A percentile compares a stretch with the other conserved stretches of the same genome.
phyloP scores from a whole-genome alignment of 2,113 vertebrate genomes.

The Sebastes schlegelii region DNA sequence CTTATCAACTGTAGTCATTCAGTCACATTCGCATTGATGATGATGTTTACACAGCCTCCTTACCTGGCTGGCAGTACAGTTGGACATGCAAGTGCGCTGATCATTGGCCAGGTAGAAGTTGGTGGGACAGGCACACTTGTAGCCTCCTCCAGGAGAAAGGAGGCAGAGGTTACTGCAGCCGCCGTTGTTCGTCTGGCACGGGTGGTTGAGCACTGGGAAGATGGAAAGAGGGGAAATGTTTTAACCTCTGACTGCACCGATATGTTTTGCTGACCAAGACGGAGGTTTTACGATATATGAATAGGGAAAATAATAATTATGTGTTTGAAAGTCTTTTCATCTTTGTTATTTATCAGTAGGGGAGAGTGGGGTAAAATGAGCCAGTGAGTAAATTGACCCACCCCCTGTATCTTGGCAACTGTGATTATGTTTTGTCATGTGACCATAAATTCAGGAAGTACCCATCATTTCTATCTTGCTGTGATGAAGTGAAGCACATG shows the following conservation, averaged over 20 bases:
- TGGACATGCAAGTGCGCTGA: slow-evolving; percentile 94
- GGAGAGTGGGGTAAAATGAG: too few relatives aligned
- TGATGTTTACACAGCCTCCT: slow-evolving; percentile 16
- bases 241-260: background rate
- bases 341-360: background rate
- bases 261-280: background rate
- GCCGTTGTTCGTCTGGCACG: slow-evolving; percentile 92
- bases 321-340: background rate
- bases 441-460: too few relatives aligned
- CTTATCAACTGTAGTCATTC: slow-evolving; percentile 17
- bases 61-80: slow-evolving; percentile 98
- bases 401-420: too few relatives aligned
- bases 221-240: background rate
- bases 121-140: slow-evolving; percentile 96
- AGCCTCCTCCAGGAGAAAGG: slow-evolving; percentile 90
- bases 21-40: slow-evolving; percentile 2
- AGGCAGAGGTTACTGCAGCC: slow-evolving; percentile 98
- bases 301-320: background rate
- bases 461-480: too few relatives aligned
- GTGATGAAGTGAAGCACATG: too few relatives aligned
- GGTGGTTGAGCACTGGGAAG: slow-evolving; percentile 90
- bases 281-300: background rate
- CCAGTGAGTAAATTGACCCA: too few relatives aligned
- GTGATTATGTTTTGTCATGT: too few relatives aligned
- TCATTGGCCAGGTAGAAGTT: slow-evolving; percentile 96